Percentiles rank a stretch among this genome's conserved stretches.
These are phyloP conservation scores for Ormyrus rosae DNA, from an alignment of 2,888 invertebrate genomes.

Conservation along the genomic window DNA sequence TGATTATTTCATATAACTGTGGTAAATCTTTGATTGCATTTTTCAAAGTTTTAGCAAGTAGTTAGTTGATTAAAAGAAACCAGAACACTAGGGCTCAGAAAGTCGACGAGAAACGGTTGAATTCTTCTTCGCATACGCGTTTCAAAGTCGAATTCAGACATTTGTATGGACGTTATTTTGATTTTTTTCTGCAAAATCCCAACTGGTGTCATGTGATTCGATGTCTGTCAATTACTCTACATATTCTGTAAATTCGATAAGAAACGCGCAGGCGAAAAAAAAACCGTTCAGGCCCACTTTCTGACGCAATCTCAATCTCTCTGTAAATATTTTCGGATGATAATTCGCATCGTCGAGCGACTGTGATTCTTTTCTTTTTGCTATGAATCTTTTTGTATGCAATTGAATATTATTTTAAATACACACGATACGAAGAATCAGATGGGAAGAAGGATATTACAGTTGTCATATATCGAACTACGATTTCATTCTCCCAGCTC, in stretches of 20 bases:
- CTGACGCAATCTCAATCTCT: not conserved
- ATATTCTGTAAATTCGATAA: not conserved
- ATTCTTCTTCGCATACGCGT: not conserved
- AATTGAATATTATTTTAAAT: slow-evolving; percentile 36
- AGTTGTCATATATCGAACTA: slow-evolving; percentile 27
- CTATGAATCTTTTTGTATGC: slow-evolving; percentile 19
- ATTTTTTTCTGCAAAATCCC: slow-evolving; percentile 22
- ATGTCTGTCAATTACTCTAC: slow-evolving; percentile 24
- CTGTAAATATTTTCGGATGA: not conserved
- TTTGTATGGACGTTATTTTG: slow-evolving; percentile 14
- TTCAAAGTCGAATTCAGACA: not conserved
- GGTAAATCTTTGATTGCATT: too few relatives aligned
- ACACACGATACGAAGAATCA: slow-evolving; percentile 48
- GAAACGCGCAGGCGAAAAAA: not conserved
- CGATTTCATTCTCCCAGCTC: slow-evolving; percentile 13
- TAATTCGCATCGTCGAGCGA: slow-evolving; percentile 31
- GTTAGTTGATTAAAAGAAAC: not conserved
- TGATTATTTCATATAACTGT: too few relatives aligned
- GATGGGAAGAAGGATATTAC: slow-evolving; percentile 44
- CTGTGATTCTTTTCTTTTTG: slow-evolving; percentile 12
- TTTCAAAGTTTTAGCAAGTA: too few relatives aligned
- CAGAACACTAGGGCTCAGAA: slow-evolving; percentile 15
- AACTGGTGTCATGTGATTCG: slow-evolving; percentile 32
- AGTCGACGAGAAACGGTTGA: slow-evolving; percentile 1
- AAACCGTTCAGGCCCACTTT: slow-evolving; percentile 9